Evolutionary conservation across 2,888 invertebrate species (phyloP), one percentile per base, ranked within the genome.

Genomic region (Mayetiola destructor): DNA sequence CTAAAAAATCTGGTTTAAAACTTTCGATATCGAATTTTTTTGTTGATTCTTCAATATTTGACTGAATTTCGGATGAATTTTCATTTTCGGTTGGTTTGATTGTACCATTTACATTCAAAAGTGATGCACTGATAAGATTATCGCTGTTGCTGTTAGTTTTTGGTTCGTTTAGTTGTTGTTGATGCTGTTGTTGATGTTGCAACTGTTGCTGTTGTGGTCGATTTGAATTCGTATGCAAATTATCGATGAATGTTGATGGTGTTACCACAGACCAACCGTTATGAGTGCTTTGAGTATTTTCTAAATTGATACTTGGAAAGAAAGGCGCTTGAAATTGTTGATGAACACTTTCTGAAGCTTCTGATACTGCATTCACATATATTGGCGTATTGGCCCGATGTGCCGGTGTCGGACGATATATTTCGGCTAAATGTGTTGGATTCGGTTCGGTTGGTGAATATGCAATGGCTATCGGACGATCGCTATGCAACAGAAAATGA

Each of bases 241-340:
- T 59, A 71, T 40, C 14, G 30, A 4, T 6, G 16, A 16, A n/a
- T 18, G 68, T 63, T 1, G 66, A 62, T 4, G 68, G 64, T 2
- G 71, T 68, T 2, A 80, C 75, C 10, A 81, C 78, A 48, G 77
- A 77, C 82, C 82, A 82, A 14, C 81, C 81, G 63, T 79, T 79
- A 29, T 73, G 73, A 0, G 71, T 66, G 23, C 76, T 74, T 16
- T 74, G 73, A 0, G 76, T 73, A 0, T 64, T 63, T 59, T 77
- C 80, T 1, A 80, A 71, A 58, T 77, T 81, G 1, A 79, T 73
- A 63, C 82, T 83, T 0, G 84, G 82, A 52, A 81, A 79, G 63
- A 83, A 83, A 0, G 82, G 82, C 1, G 82, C 82, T 75, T 81
- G 79, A 62, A 83, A 82, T 60, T 79, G 79, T 60, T 76, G 62